Base-by-base conservation (phyloP, 2,888 invertebrate species). In the Amphipoea oculea region DNA sequence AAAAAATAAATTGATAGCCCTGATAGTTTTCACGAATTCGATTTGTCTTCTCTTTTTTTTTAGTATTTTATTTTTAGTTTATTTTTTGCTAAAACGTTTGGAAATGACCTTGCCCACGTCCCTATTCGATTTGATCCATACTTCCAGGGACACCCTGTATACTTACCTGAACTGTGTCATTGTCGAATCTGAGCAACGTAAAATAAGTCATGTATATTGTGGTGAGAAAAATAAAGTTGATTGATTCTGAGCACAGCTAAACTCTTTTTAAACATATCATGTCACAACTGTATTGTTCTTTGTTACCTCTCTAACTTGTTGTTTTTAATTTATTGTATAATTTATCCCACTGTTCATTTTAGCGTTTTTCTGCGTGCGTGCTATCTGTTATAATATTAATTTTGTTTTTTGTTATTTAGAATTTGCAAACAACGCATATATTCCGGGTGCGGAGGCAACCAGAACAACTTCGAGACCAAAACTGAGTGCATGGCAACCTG, bases 361-460 rank as follows among this genome's bases (percentile, higher is more conserved):
- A 36, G 36, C 4, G 51, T 51, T 20, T 69, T 11, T 65, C 0
- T 65, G 65, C 40, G 36, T 65, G 20, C 20, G 9, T 36, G 9
- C 2, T 14, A 6, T 17, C 9, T 70, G 36, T 40, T 42, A 17
- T 17, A 48, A 78, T 62, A 42, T 29, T 78, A 9, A 11, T 42
- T 17, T 29, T n/a, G 45, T 54, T 70, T 57, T 42, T 29, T 72
- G 90, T 91, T 9, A 20, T 66, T 0, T 89, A 96, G 96, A 78
- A 85, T 91, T 6, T 96, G 96, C 86, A 93, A 89, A 79, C 91
- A 91, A 12, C 94, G 93, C 0, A 68, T 95, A 29, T 96, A 95
- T 83, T 96, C 96, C 0, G 96, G 96, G 0, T 96, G 96, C 84
- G 96, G 96, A 1, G 96, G 96, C 3, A 96, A 96, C 82, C 96